These are phyloP conservation scores for Drosophila grimshawi DNA, from an alignment of 1,140 invertebrate species.

Conservation along the genomic window DNA sequence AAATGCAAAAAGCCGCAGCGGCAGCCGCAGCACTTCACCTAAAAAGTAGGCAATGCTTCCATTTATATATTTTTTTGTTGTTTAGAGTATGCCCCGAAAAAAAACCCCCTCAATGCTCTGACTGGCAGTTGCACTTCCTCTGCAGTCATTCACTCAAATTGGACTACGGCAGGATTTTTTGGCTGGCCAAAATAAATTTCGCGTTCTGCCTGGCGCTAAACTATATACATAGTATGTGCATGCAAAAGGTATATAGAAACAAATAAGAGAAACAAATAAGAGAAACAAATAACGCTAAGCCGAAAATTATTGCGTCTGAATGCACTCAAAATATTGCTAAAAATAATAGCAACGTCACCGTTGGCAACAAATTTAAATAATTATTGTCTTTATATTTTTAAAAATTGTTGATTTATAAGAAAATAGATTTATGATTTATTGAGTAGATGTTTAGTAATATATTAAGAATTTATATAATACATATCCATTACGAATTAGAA, in stretches of 20 bases:
- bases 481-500: too few relatives aligned
- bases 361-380: too few relatives aligned
- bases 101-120: constrained; percentile 27
- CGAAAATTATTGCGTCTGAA: not conserved
- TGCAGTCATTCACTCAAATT: constrained; percentile 77
- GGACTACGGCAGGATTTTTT: constrained; percentile 48
- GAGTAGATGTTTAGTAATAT: too few relatives aligned
- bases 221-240: constrained; percentile 39
- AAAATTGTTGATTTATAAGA: too few relatives aligned
- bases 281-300: not conserved
- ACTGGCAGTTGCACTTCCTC: constrained; percentile 74
- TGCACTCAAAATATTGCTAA: not conserved
- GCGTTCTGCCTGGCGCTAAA: constrained; percentile 64
- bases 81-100: constrained; percentile 34
- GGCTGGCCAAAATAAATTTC: constrained; percentile 60
- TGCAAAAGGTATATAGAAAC: constrained; percentile 41
- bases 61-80: constrained; percentile 26
- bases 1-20: constrained; percentile 59
- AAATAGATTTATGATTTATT: too few relatives aligned
- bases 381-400: too few relatives aligned
- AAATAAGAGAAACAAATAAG: not conserved
- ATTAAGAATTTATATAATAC: too few relatives aligned
- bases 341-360: not conserved
- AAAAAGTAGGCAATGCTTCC: constrained; percentile 68
- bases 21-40: constrained; percentile 65